Evolutionary conservation across 2,888 invertebrate genomes (phyloP), one percentile per base, ranked within the genome.

Genomic region (Platynereis dumerilii): DNA sequence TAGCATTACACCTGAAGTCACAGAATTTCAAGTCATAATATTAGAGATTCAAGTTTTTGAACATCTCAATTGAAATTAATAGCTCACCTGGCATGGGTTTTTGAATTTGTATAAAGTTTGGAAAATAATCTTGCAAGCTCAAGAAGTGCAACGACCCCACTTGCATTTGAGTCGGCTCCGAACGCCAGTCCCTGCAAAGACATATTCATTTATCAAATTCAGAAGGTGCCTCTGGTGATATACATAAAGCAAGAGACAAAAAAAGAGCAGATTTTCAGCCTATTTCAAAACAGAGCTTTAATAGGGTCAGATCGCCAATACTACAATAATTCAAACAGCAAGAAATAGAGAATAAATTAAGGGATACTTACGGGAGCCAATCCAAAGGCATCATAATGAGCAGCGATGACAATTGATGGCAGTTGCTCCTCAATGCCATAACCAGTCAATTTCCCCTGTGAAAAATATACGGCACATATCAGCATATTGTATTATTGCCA

Each of bases 81-180:
- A 7, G 5, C 34, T 78, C 80, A 84, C 84, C 81, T 84, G 28
- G 85, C 85, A 75, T 85, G 85, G 45, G 91, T 91, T 72, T 90
- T 88, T 1, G 89, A 85, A 66, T 89, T 89, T 0, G 91, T 88
- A 84, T 95, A 94, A 60, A 97, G 87, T 67, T 91, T 90, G 45
- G 96, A 93, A 86, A 97, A 92, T 59, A 96, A 84, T 72, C 97
- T 88, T 0, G 92, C 91, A 58, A 98, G 85, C 83, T 96, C 94
- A 64, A 99, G 84, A 2, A 98, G 84, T 57, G 93, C 91, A 0
- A 92, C 91, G 0, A 94, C 91, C 44, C 96, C 96, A 42, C 94
- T 94, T 0, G 91, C 96, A 86, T 96, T 96, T 0, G 94, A 93
- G 81, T 99, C 97, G 0, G 92, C 91, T 62, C 97, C 97, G 74